A percentile compares a stretch with the other conserved stretches of the same genome.
These are phyloP conservation scores for Cyprinus carpio DNA, from an alignment of 2,113 vertebrate species.

Conservation along the genomic window DNA sequence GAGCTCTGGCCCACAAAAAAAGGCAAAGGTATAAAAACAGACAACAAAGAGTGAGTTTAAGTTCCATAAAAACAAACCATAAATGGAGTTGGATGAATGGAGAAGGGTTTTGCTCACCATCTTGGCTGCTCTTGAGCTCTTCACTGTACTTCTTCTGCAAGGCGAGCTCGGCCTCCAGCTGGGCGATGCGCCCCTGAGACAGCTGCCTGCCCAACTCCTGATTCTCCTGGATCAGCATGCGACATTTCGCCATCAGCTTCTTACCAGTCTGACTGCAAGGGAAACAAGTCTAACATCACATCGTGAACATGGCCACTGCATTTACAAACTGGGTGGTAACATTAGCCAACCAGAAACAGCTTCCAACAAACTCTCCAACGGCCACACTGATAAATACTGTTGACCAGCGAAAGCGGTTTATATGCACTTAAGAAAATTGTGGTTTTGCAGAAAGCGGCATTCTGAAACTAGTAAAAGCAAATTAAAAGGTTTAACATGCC, in stretches of 20 bases:
- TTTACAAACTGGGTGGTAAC: conserved; percentile 12
- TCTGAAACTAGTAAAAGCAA: background rate
- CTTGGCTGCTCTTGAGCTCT: conserved; percentile 99
- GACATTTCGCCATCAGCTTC: conserved; percentile 99
- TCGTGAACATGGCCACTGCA: conserved; percentile 74
- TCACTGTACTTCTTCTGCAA: conserved; percentile 99
- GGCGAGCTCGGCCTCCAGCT: conserved; percentile 97
- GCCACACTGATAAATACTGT: conserved; percentile 4
- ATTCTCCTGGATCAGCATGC: conserved; percentile 99
- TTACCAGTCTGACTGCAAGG: conserved; percentile 99
- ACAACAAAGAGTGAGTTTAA: background rate
- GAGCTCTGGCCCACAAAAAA: conserved; percentile 78
- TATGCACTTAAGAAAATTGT: background rate
- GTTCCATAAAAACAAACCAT: background rate
- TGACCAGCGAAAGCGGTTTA: conserved; percentile 4
- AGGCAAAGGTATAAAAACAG: background rate
- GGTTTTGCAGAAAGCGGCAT: background rate
- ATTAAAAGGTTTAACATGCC: background rate
- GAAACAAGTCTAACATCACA: conserved; percentile 98
- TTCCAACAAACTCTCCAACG: conserved; percentile 7
- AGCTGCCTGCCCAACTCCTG: conserved; percentile 98
- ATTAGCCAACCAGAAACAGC: background rate
- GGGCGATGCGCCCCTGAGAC: conserved; percentile 98
- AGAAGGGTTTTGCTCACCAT: conserved; percentile 81
- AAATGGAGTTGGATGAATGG: background rate